Percentiles rank a stretch among this genome's conserved stretches.
Conservation (phyloP, 2,888 invertebrate genomes). For the Eristalis pertinax region DNA sequence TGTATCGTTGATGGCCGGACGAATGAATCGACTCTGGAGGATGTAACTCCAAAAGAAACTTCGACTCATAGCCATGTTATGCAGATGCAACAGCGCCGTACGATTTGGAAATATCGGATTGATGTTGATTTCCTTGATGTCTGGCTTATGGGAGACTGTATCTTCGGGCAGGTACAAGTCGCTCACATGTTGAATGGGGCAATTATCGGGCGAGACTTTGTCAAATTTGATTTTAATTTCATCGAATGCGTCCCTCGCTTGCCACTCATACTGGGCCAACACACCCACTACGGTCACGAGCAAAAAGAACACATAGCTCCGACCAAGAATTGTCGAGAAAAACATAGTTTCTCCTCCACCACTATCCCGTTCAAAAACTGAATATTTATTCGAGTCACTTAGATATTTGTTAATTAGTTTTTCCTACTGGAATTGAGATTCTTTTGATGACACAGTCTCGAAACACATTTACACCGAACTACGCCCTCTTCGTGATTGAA, state of each 20-base stretch:
- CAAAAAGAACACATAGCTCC: constrained; percentile 79
- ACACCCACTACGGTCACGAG: constrained; percentile 83
- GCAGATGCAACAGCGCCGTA: constrained; percentile 94
- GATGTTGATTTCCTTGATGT: constrained; percentile 96
- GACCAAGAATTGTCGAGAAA: constrained; percentile 78
- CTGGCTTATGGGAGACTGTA: constrained; percentile 94
- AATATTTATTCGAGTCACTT: background rate
- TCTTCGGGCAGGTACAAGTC: constrained; percentile 93
- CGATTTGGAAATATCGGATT: constrained; percentile 97
- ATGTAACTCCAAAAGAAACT: constrained; percentile 98
- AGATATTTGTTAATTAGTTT: background rate
- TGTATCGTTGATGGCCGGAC: constrained; percentile 94
- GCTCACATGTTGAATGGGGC: constrained; percentile 91
- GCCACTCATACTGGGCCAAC: constrained; percentile 95
- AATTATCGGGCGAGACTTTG: constrained; percentile 92
- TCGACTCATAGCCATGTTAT: constrained; percentile 97
- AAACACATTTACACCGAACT: constrained; percentile 18
- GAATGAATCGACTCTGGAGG: constrained; percentile 93
- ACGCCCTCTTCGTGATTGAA: constrained; percentile 54
- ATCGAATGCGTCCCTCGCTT: constrained; percentile 93
- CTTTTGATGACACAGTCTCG: constrained; percentile 1
- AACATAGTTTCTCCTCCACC: constrained; percentile 18
- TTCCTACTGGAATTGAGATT: background rate
- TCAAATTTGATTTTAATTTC: constrained; percentile 92
- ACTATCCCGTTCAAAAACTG: background rate